Percentiles rank a stretch among this genome's conserved stretches.
Evolutionary conservation across 2,888 invertebrate genomes (phyloP).

Genomic region (Loripinus fragilis): DNA sequence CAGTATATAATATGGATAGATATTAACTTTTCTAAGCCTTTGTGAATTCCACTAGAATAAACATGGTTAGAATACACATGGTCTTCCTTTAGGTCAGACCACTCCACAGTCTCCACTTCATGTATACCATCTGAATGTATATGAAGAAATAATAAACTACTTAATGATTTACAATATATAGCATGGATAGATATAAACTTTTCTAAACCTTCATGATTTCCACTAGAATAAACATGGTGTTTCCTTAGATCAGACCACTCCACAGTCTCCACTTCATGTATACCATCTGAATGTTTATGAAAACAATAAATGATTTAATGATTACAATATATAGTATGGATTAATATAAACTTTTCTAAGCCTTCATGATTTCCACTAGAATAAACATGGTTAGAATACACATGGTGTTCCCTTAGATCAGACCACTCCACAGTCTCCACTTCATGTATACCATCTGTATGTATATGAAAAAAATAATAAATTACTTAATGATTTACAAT

Average conservation of each 20-base stretch:
- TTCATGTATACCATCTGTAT: constrained; percentile 73
- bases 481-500: too few species aligned
- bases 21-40: constrained; percentile 84
- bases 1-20: constrained; percentile 88
- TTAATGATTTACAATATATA: too few species aligned
- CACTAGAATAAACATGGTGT: constrained; percentile 84
- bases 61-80: too few species aligned
- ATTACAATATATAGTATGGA: constrained; percentile 86
- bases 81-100: constrained; percentile 84
- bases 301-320: too few species aligned
- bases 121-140: too few species aligned
- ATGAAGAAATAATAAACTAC: too few species aligned
- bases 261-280: constrained; percentile 57
- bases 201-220: constrained; percentile 81
- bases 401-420: constrained; percentile 84
- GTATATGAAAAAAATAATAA: too few species aligned
- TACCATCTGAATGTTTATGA: constrained; percentile 76
- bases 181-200: constrained; percentile 87
- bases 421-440: constrained; percentile 63
- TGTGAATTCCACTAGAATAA: constrained; percentile 82
- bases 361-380: constrained; percentile 82
- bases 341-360: constrained; percentile 85
- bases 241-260: constrained; percentile 82
- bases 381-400: too few species aligned
- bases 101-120: constrained; percentile 60